Evolutionary conservation across 2,797 vertebrate genomes (phyloP).

Genomic region (Rhinatrema bivittatum): DNA sequence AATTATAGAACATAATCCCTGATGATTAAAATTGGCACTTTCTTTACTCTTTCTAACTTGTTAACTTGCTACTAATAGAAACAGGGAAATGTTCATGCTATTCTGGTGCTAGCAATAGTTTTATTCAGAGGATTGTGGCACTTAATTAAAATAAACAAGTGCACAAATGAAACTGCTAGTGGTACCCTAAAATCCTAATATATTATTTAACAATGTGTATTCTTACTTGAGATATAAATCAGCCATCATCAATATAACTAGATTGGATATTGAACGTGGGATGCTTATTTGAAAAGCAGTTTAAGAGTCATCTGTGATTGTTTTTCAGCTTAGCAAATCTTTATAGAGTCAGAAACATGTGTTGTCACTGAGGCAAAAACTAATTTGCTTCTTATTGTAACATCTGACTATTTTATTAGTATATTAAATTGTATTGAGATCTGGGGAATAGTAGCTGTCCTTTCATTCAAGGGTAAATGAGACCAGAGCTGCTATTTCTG

Average conservation of each 20-base stretch:
- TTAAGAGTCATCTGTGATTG: constrained; percentile 17
- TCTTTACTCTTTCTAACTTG: too few relatives aligned
- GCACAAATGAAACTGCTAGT: constrained; percentile 1
- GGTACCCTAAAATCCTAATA: constrained; percentile 6
- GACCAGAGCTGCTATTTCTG: constrained; percentile 26
- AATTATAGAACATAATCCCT: neutral
- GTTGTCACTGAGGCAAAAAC: constrained; percentile 33
- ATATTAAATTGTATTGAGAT: constrained; percentile 34
- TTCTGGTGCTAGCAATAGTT: constrained; percentile 1
- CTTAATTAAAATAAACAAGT: constrained; percentile 5
- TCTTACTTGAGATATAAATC: constrained; percentile 15
- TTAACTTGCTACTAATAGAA: constrained; percentile 1
- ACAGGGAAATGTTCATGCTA: neutral
- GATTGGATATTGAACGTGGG: constrained; percentile 15
- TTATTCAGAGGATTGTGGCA: neutral
- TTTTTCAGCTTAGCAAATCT: constrained; percentile 36
- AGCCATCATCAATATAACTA: constrained; percentile 13
- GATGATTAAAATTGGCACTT: too few relatives aligned
- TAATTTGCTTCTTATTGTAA: constrained; percentile 42
- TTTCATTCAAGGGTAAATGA: constrained; percentile 24
- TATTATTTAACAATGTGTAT: constrained; percentile 9
- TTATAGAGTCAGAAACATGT: constrained; percentile 33
- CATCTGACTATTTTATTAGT: constrained; percentile 27
- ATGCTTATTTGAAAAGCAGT: constrained; percentile 24
- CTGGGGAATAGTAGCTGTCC: constrained; percentile 24